A percentile compares a stretch with the other conserved stretches of the same genome.
Conservation (phyloP, 2,888 invertebrate species). For the Idaea aversata region DNA sequence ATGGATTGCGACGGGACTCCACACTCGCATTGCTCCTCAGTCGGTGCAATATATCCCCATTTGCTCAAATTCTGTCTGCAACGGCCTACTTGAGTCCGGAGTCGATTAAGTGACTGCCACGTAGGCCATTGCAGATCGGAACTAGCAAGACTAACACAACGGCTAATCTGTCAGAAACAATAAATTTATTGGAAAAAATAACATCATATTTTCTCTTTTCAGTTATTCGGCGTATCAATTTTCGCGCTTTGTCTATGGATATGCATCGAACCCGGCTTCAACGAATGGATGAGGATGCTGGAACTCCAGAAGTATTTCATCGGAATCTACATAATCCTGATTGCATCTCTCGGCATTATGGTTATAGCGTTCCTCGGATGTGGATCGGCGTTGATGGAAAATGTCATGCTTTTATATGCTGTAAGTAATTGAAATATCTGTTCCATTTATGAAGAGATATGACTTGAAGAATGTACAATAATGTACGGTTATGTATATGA, state of each 20-base stretch:
- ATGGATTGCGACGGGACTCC: too few relatives aligned
- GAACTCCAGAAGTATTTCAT: constrained; percentile 89
- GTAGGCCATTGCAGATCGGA: too few relatives aligned
- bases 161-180: too few relatives aligned
- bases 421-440: constrained; percentile 76
- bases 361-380: constrained; percentile 90
- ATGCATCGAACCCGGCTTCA: constrained; percentile 88
- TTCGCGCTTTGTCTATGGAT: constrained; percentile 91
- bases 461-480: not conserved
- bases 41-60: too few relatives aligned
- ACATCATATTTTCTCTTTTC: constrained; percentile 41
- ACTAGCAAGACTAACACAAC: too few relatives aligned
- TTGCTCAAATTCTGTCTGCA: too few relatives aligned
- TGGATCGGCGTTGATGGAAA: constrained; percentile 90
- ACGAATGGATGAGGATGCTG: constrained; percentile 89
- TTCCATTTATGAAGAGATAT: not conserved
- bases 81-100: too few relatives aligned
- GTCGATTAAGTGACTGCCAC: too few relatives aligned
- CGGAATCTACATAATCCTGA: constrained; percentile 90
- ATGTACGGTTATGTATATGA: too few relatives aligned
- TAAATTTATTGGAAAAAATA: not conserved
- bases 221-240: constrained; percentile 89
- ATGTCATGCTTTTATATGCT: constrained; percentile 82
- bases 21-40: too few relatives aligned
- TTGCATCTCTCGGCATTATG: constrained; percentile 86